phyloP scores from a whole-genome alignment of 2,888 invertebrate species.

The Allacma fusca region DNA sequence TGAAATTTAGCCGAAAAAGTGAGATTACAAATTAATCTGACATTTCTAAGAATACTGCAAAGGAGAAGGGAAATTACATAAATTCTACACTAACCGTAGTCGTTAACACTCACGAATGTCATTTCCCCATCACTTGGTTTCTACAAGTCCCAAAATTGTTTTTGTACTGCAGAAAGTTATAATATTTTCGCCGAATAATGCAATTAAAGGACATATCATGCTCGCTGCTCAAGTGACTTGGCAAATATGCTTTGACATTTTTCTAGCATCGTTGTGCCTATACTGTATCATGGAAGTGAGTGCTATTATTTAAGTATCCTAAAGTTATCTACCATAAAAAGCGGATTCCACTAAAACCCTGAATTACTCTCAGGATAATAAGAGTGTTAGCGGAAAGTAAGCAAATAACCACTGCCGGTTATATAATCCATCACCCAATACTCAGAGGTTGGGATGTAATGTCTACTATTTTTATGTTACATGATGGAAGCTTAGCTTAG shows the following conservation, averaged over 20 bases:
- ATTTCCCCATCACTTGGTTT: slow-evolving; percentile 1
- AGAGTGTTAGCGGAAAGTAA: neutral
- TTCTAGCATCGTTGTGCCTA: no score
- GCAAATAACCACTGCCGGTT: neutral
- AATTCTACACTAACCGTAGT: slow-evolving; percentile 25
- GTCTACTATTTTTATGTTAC: no score
- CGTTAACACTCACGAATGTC: slow-evolving; percentile 32
- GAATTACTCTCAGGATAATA: neutral
- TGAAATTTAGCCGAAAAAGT: neutral
- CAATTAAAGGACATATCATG: neutral
- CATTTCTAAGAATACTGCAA: neutral
- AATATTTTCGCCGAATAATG: neutral
- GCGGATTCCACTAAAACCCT: neutral
- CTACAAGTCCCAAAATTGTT: neutral
- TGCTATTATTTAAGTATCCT: no score
- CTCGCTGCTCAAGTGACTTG: neutral
- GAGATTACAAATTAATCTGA: neutral
- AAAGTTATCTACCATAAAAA: no score
- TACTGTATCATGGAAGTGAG: no score
- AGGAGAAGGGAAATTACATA: neutral
- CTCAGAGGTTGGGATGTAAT: no score
- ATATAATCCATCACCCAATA: slow-evolving; percentile 8
- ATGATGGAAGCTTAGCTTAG: no score
- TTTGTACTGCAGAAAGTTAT: neutral
- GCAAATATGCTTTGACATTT: neutral